Conservation (phyloP, 2,888 invertebrate genomes). For the Caradrina clavipalpis region DNA sequence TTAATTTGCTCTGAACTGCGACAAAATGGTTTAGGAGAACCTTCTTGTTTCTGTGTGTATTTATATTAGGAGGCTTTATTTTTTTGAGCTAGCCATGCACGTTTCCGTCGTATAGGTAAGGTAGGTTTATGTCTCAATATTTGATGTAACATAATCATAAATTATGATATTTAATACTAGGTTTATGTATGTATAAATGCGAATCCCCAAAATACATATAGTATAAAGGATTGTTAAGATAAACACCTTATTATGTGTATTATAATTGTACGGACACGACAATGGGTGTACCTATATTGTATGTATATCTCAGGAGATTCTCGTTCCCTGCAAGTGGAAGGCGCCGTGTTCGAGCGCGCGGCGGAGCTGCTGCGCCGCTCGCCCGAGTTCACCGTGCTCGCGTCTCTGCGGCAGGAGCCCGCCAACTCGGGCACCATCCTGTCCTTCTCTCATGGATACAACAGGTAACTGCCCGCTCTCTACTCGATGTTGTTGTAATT, state of each 20-base stretch:
- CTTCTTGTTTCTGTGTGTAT: background rate
- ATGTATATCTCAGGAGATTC: slow-evolving; percentile 91
- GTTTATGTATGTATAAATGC: no score
- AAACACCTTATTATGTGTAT: no score
- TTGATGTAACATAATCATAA: no score
- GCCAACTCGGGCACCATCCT: slow-evolving; percentile 96
- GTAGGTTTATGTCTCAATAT: no score
- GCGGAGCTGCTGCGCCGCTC: slow-evolving; percentile 93
- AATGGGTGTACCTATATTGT: background rate
- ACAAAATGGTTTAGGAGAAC: background rate
- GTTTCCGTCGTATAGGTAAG: no score
- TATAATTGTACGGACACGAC: no score
- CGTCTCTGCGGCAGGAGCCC: slow-evolving; percentile 94
- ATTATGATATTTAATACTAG: no score
- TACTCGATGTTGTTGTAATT: slow-evolving; percentile 51
- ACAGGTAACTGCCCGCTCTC: slow-evolving; percentile 89
- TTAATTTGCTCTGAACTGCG: slow-evolving; percentile 6
- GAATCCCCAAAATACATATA: no score
- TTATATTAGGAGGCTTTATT: background rate
- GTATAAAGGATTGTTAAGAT: no score
- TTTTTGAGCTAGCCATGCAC: background rate
- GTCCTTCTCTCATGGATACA: slow-evolving; percentile 95
- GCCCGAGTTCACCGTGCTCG: slow-evolving; percentile 95
- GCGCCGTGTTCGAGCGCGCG: slow-evolving; percentile 92
- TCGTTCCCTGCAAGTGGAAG: slow-evolving; percentile 93